Evolutionary conservation across 1,140 invertebrate genomes (phyloP).

Genomic region (Orius laevigatus): DNA sequence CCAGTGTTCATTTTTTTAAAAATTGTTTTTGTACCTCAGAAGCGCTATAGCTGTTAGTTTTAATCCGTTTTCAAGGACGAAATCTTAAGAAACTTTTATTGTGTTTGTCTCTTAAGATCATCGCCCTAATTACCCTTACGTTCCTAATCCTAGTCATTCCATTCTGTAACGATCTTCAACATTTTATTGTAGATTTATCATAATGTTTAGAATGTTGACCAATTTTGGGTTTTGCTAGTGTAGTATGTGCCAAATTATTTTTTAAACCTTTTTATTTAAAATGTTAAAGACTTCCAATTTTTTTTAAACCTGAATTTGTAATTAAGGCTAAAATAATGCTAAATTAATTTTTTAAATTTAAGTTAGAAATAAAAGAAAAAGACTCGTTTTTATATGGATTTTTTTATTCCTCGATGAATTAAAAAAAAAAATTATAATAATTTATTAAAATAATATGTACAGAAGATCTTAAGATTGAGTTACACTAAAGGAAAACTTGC

Average conservation of each 20-base stretch:
- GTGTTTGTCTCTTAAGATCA: background rate
- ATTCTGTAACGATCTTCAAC: background rate
- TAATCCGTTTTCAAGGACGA: background rate
- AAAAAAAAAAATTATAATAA: background rate
- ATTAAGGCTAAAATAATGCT: constrained; percentile 2
- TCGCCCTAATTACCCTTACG: background rate
- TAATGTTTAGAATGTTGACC: background rate
- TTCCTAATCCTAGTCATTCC: background rate
- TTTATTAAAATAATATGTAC: background rate
- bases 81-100: background rate
- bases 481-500: constrained; percentile 25
- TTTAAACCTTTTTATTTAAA: background rate
- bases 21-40: background rate
- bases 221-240: background rate
- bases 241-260: background rate
- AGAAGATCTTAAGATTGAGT: background rate
- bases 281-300: background rate
- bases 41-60: background rate
- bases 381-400: too few species aligned
- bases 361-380: background rate
- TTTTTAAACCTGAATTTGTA: background rate
- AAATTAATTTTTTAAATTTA: background rate
- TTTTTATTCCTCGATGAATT: background rate
- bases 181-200: background rate
- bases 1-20: background rate